Evolutionary conservation across 2,113 vertebrate genomes (phyloP).

Genomic region (Urocitellus parryii): DNA sequence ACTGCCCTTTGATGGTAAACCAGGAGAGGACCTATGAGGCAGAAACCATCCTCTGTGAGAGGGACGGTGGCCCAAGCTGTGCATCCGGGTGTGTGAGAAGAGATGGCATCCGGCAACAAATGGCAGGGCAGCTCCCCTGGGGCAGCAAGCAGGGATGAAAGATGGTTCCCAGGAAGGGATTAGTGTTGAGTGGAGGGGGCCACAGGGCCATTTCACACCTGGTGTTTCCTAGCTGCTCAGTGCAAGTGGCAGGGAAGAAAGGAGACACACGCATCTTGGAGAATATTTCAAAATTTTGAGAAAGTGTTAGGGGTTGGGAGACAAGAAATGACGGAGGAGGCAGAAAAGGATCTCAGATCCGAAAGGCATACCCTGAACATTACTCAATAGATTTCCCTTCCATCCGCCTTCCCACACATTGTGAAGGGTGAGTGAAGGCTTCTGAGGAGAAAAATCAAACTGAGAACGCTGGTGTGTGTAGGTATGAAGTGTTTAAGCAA

Average conservation of each 20-base stretch:
- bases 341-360: background rate
- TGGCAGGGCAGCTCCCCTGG: background rate
- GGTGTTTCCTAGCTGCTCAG: background rate
- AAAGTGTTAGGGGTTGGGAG: background rate
- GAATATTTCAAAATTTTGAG: background rate
- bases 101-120: background rate
- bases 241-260: background rate
- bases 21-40: background rate
- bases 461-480: background rate
- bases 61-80: background rate
- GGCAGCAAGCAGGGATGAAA: background rate
- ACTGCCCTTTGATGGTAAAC: background rate
- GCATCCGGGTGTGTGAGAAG: background rate
- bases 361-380: background rate
- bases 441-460: background rate
- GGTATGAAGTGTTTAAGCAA: background rate
- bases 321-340: background rate
- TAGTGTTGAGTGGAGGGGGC: background rate
- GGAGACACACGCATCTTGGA: background rate
- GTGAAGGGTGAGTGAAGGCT: background rate
- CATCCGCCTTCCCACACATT: fast-evolving
- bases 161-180: background rate
- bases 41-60: background rate
- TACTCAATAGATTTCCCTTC: fast-evolving
- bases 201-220: background rate